Evolutionary conservation across 1,140 invertebrate species (phyloP), one percentile per base, ranked within the genome.

Genomic region (Chironomus striatipennis): DNA sequence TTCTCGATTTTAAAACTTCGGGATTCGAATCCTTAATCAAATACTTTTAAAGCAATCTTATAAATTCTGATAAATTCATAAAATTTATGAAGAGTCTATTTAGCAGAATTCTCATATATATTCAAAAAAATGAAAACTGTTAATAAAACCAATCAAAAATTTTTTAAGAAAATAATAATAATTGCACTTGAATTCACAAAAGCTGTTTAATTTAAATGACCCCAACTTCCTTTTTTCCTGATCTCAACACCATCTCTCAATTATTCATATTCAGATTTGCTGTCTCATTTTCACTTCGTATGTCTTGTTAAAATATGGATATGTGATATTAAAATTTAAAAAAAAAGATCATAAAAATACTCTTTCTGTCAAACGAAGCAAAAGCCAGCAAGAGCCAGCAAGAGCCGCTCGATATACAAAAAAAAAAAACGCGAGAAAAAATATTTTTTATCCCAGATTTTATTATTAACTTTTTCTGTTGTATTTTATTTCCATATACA

Each of bases 281-380:
- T 47, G 15, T 47, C 24, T 34, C 24, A 34, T 34, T 34, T 34
- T 57, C 47, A 57, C n/a, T 57, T 57, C 12, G 12, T 10, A 15
- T 57, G n/a, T 57, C 47, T 57, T 10, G 47, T 57, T 57, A 57
- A 57, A 57, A 57, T 57, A 57, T 57, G 47, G 47, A 57, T 57
- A 57, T 57, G 47, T 57, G 47, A 57, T 57, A 57, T 57, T 57
- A 57, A 57, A 57, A 57, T 12, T 10, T 57, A 47, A 47, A 47
- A 15, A 47, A 15, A 8, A 47, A 9, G 15, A 47, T 47, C 8
- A 47, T 15, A 47, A 47, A 9, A 57, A 57, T 10, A 57, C 47
- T 15, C 12, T 12, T 10, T n/a, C 15, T n/a, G n/a, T 57, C 12
- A 15, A 57, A 57, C 15, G 47, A 57, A 15, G 47, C 47, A 15